Evolutionary conservation across 2,888 invertebrate genomes (phyloP).

Genomic region (Spialia ferax): DNA sequence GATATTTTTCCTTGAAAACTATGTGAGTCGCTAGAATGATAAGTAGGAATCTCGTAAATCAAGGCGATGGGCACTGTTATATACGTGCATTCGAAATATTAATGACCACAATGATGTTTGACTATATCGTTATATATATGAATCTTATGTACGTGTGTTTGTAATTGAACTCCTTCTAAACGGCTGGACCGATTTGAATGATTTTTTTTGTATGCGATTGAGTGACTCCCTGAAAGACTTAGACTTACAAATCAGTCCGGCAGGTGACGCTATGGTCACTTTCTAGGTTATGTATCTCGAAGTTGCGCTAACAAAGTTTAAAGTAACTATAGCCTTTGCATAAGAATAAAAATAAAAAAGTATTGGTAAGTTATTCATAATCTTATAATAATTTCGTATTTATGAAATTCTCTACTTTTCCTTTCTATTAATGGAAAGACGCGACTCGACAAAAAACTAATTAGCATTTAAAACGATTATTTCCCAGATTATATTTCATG

Average conservation of each 20-base stretch:
- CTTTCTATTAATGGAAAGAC: conserved; percentile 12
- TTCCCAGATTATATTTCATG: conserved; percentile 16
- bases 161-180: too few species aligned
- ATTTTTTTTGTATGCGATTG: too few species aligned
- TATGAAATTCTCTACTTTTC: conserved; percentile 14
- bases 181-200: too few species aligned
- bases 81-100: background rate
- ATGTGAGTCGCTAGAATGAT: conserved; percentile 19
- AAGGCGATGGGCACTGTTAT: background rate
- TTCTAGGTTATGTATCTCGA: too few species aligned
- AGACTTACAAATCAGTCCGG: too few species aligned
- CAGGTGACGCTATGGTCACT: too few species aligned
- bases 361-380: background rate
- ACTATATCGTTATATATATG: too few species aligned
- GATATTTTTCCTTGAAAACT: conserved; percentile 28
- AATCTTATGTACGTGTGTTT: background rate
- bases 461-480: conserved; percentile 37
- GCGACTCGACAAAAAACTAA: conserved; percentile 14
- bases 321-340: background rate
- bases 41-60: conserved; percentile 1
- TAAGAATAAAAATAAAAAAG: background rate
- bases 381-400: background rate
- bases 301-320: too few species aligned
- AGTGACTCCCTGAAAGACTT: too few species aligned
- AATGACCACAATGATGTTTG: background rate